phyloP scores from a whole-genome alignment of 2,888 invertebrate genomes.

The Hypomecis atomaria region DNA sequence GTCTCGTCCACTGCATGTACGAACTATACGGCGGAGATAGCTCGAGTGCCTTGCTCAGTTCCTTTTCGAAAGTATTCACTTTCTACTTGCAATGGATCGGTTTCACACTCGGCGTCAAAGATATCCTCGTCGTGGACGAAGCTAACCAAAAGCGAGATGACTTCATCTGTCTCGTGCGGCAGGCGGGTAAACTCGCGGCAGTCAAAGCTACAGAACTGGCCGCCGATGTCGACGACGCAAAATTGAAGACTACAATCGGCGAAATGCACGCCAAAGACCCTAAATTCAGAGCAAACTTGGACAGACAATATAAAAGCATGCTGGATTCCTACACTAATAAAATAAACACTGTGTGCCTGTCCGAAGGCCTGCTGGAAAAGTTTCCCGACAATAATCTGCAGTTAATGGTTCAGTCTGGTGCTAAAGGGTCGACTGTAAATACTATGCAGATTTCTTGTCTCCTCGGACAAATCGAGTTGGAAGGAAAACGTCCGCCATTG shows the following conservation, averaged over 20 bases:
- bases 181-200: slow-evolving; percentile 86
- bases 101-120: slow-evolving; percentile 97
- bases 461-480: slow-evolving; percentile 98
- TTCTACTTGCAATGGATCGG: slow-evolving; percentile 95
- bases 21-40: slow-evolving; percentile 96
- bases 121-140: slow-evolving; percentile 92
- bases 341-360: slow-evolving; percentile 94
- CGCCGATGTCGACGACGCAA: slow-evolving; percentile 81
- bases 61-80: slow-evolving; percentile 96
- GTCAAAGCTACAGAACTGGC: slow-evolving; percentile 89
- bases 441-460: slow-evolving; percentile 99
- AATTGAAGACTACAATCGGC: slow-evolving; percentile 88
- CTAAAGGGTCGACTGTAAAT: slow-evolving; percentile 99
- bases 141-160: slow-evolving; percentile 90
- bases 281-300: slow-evolving; percentile 91
- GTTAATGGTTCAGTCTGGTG: slow-evolving; percentile 99
- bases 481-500: slow-evolving; percentile 97
- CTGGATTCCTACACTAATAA: slow-evolving; percentile 94
- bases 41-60: slow-evolving; percentile 92
- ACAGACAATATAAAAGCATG: slow-evolving; percentile 92
- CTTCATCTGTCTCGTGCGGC: slow-evolving; percentile 87
- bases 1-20: slow-evolving; percentile 97
- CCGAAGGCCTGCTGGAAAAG: slow-evolving; percentile 91
- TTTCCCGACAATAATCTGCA: slow-evolving; percentile 99
- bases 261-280: slow-evolving; percentile 88